These are phyloP conservation scores for Pluvianellus socialis DNA, from an alignment of 2,113 vertebrate genomes.

Conservation along the genomic window DNA sequence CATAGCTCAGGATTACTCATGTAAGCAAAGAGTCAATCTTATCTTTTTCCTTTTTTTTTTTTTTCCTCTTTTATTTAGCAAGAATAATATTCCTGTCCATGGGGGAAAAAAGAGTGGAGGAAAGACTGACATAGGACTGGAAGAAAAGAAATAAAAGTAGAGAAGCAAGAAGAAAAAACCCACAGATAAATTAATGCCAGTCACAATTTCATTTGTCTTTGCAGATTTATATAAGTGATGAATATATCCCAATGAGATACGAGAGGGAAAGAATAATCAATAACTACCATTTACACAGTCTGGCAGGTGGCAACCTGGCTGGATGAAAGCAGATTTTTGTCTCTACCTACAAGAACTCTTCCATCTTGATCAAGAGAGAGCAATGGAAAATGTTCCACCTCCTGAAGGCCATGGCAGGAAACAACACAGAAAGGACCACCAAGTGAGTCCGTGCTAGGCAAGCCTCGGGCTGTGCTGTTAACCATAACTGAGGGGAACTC, in stretches of 20 bases:
- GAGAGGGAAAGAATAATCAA: neutral
- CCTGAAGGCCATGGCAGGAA: neutral
- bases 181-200: neutral
- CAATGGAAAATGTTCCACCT: neutral
- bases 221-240: neutral
- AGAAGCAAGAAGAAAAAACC: neutral
- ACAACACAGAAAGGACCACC: neutral
- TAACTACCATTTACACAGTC: neutral
- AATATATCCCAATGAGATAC: neutral
- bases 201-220: neutral
- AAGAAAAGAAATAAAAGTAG: neutral
- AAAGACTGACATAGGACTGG: neutral
- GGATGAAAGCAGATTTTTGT: neutral
- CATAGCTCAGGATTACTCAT: neutral
- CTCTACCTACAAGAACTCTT: neutral
- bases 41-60: neutral
- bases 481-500: neutral
- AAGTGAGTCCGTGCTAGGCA: neutral
- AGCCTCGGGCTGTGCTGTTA: neutral
- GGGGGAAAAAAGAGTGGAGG: neutral
- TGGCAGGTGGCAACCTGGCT: neutral
- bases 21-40: neutral
- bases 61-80: neutral
- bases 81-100: neutral
- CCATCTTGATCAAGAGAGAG: neutral